Conservation (phyloP, 2,113 vertebrate genomes). For the Electrona antarctica region DNA sequence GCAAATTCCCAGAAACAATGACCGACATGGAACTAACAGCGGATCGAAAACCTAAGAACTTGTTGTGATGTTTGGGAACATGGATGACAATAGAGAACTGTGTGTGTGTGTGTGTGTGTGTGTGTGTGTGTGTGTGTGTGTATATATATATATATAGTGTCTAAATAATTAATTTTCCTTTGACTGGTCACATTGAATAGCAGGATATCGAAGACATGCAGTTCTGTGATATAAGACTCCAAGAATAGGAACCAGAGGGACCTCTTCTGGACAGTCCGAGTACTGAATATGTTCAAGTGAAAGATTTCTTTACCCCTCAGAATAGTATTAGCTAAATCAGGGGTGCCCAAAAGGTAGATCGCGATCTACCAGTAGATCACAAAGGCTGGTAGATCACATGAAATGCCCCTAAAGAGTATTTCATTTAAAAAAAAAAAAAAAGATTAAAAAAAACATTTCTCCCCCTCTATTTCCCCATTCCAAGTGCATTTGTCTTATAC, state of each 20-base stretch:
- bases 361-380: too few relatives aligned
- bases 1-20: constrained; percentile 14
- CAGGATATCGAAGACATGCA: background rate
- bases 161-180: background rate
- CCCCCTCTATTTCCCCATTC: too few relatives aligned
- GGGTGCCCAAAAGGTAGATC: too few relatives aligned
- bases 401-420: too few relatives aligned
- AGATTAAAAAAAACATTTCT: too few relatives aligned
- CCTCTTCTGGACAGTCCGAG: constrained; percentile 48
- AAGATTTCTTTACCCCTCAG: background rate
- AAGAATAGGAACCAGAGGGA: constrained; percentile 25
- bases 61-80: background rate
- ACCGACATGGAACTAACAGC: background rate
- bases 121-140: too few relatives aligned
- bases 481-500: too few relatives aligned
- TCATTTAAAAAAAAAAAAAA: too few relatives aligned
- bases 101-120: too few relatives aligned
- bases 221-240: constrained; percentile 2
- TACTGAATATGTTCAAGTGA: constrained; percentile 9
- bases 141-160: background rate
- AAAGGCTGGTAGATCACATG: too few relatives aligned
- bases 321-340: too few relatives aligned
- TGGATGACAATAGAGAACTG: background rate
- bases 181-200: background rate
- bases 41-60: background rate